These are phyloP conservation scores for Sminthurides aquaticus DNA, from an alignment of 2,888 invertebrate genomes.

Conservation along the genomic window DNA sequence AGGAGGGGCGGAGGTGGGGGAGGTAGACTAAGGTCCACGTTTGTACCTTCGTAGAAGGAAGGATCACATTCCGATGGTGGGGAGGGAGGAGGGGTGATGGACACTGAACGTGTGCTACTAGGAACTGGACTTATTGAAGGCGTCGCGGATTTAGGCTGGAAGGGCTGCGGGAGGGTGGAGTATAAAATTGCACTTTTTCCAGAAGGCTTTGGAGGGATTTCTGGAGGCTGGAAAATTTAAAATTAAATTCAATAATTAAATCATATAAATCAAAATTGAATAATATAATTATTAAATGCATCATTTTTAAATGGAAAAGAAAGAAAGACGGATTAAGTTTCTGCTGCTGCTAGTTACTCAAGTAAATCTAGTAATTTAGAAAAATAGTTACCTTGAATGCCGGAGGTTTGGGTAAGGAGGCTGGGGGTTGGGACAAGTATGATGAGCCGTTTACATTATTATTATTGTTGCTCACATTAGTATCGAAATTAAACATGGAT, in stretches of 20 bases:
- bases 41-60: background rate
- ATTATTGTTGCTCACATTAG: background rate
- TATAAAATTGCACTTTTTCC: constrained; percentile 8
- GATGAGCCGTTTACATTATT: background rate
- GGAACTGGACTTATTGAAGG: constrained; percentile 6
- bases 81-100: constrained; percentile 5
- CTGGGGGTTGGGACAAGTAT: background rate
- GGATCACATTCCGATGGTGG: background rate
- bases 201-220: constrained; percentile 8
- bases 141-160: constrained; percentile 1
- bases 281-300: no score
- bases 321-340: no score
- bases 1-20: constrained; percentile 5
- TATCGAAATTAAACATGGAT: constrained; percentile 10
- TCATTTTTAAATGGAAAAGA: no score
- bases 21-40: background rate
- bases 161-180: constrained; percentile 18
- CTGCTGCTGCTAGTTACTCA: no score
- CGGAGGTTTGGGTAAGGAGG: background rate
- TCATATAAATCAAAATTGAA: no score
- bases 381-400: background rate
- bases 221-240: constrained; percentile 14
- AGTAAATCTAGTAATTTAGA: no score
- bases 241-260: no score
- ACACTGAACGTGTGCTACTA: constrained; percentile 2